Percentiles rank a stretch among this genome's conserved stretches.
Evolutionary conservation across 2,888 invertebrate species (phyloP).

Genomic region (Diaprepes abbreviatus): DNA sequence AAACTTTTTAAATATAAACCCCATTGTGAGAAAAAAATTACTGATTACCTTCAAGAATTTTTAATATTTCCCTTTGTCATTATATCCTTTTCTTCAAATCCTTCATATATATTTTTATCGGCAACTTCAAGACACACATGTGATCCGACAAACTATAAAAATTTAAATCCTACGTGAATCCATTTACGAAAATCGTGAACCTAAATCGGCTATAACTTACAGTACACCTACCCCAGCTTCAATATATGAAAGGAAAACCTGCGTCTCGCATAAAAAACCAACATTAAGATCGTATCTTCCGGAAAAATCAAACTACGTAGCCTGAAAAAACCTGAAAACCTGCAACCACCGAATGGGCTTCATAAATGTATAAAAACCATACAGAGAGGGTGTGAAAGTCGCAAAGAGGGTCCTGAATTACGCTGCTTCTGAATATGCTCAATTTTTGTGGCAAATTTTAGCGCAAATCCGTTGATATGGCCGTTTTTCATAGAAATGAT

Average conservation of each 20-base stretch:
- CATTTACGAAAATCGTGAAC: slow-evolving; percentile 20
- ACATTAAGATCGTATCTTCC: slow-evolving; percentile 38
- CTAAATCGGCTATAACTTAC: slow-evolving; percentile 20
- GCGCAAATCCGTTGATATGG: slow-evolving; percentile 34
- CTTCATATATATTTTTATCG: background rate
- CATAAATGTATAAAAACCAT: slow-evolving; percentile 39
- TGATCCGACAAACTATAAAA: slow-evolving; percentile 8
- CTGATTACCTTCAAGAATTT: no score
- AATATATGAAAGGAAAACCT: slow-evolving; percentile 34
- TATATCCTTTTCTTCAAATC: no score
- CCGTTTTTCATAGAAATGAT: slow-evolving; percentile 31
- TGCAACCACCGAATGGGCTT: slow-evolving; percentile 11
- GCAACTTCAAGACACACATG: background rate
- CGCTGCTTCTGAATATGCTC: slow-evolving; percentile 22
- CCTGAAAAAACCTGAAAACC: slow-evolving; percentile 7
- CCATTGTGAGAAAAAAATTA: no score
- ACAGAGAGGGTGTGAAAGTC: slow-evolving; percentile 34
- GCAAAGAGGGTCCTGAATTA: slow-evolving; percentile 20
- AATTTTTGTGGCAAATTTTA: slow-evolving; percentile 32
- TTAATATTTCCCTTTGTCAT: no score
- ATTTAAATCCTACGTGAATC: slow-evolving; percentile 20
- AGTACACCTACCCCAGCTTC: slow-evolving; percentile 13
- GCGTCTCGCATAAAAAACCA: slow-evolving; percentile 29
- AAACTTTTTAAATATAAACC: no score
- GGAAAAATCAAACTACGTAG: slow-evolving; percentile 25